Evolutionary conservation across 2,797 vertebrate species (phyloP).

Genomic region (Masticophis lateralis): DNA sequence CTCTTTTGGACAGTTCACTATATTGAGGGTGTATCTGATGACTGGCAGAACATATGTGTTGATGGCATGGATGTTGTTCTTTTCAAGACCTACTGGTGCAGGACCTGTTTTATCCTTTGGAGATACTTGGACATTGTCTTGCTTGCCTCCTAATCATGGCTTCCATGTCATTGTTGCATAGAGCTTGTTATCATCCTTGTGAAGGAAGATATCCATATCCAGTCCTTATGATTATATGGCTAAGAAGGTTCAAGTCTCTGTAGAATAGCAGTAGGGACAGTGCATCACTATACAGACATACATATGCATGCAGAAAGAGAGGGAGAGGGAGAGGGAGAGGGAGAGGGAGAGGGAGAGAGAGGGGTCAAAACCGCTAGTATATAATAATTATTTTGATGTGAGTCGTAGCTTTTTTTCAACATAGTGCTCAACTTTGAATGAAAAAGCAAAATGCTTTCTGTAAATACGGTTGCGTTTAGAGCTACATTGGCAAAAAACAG

Average conservation of each 20-base stretch:
- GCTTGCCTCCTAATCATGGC: background rate
- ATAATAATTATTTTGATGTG: background rate
- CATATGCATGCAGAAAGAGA: too few species aligned
- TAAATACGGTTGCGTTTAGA: background rate
- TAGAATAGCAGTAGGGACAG: background rate
- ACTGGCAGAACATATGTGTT: background rate
- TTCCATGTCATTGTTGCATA: background rate
- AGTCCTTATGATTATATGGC: background rate
- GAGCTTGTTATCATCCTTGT: background rate
- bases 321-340: accelerated
- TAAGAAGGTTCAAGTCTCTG: background rate
- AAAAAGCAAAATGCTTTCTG: background rate
- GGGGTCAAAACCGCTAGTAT: background rate
- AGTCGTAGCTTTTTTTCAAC: background rate
- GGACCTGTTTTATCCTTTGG: background rate
- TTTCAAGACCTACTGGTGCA: background rate
- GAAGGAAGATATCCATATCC: background rate
- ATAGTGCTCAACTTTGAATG: background rate
- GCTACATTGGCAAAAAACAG: too few species aligned
- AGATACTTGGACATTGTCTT: background rate
- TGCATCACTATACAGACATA: too few species aligned
- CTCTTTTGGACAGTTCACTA: background rate
- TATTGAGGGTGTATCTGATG: background rate
- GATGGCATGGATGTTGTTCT: background rate
- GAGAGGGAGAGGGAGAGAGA: too few species aligned